Percentiles rank a stretch among this genome's conserved stretches.
Evolutionary conservation across 35 echinoderm and acorn worm species (phyloP).

Genomic region (Strongylocentrotus purpuratus): DNA sequence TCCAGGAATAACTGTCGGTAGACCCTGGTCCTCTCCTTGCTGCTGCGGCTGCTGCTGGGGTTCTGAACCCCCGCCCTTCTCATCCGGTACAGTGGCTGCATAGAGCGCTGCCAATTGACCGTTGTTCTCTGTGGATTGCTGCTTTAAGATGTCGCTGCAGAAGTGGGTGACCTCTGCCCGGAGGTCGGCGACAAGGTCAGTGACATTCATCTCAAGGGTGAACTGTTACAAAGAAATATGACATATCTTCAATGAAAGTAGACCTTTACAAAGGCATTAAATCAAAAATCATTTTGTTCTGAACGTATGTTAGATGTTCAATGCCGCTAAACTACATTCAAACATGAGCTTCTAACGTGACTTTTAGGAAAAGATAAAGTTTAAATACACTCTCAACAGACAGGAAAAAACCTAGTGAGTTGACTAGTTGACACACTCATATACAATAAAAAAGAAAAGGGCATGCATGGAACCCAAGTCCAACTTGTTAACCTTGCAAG

Average conservation of each 20-base stretch:
- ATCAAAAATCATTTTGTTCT: too few relatives aligned
- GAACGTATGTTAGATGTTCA: too few relatives aligned
- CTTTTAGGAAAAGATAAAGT: too few relatives aligned
- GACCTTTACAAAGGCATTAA: background rate
- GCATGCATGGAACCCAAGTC: too few relatives aligned
- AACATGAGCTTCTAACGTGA: too few relatives aligned
- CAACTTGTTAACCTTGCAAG: too few relatives aligned
- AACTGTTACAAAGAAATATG: conserved; percentile 50
- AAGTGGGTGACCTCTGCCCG: conserved; percentile 84
- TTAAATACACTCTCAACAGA: too few relatives aligned
- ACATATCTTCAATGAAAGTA: background rate
- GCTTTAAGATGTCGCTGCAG: conserved; percentile 63
- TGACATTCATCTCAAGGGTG: conserved; percentile 68
- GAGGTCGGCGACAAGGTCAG: conserved; percentile 78
- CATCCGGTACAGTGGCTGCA: conserved; percentile 37
- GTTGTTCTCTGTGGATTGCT: conserved; percentile 42
- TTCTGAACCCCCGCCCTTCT: conserved; percentile 21
- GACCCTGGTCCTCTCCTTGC: background rate
- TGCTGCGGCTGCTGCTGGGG: background rate
- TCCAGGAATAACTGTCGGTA: conserved; percentile 38
- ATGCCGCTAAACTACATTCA: too few relatives aligned
- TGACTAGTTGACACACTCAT: too few relatives aligned
- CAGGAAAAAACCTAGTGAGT: too few relatives aligned
- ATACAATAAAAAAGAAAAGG: too few relatives aligned
- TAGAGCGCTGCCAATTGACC: background rate